These are phyloP conservation scores for Cinclus mexicanus DNA, from an alignment of 2,113 vertebrate species.

Conservation along the genomic window DNA sequence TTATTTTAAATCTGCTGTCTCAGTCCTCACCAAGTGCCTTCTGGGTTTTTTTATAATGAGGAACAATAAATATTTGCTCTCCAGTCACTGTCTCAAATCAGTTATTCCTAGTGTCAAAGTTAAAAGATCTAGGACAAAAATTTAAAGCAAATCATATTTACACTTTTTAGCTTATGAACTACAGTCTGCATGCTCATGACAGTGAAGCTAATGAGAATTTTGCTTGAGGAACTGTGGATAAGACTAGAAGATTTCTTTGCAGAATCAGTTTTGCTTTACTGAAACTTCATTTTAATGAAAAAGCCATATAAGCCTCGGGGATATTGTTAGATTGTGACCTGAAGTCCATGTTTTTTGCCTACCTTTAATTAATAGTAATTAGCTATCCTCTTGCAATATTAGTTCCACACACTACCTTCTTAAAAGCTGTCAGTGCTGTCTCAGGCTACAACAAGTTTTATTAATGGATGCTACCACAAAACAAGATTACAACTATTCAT, in stretches of 20 bases:
- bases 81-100: not conserved
- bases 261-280: slow-evolving; percentile 11
- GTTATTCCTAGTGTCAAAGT: not conserved
- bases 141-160: not conserved
- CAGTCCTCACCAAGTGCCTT: not conserved
- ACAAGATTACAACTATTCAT: not conserved
- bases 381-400: not conserved
- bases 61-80: not conserved
- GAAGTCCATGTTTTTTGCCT: not conserved
- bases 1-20: not conserved
- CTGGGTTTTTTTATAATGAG: not conserved
- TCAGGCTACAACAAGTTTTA: not conserved
- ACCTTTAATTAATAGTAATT: slow-evolving; percentile 8
- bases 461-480: not conserved
- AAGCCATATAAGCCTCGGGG: not conserved
- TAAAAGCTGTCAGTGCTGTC: not conserved
- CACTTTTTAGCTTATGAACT: not conserved
- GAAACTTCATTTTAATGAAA: slow-evolving; percentile 11
- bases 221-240: not conserved
- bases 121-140: not conserved
- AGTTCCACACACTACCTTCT: not conserved
- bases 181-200: not conserved
- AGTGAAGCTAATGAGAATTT: slow-evolving; percentile 29
- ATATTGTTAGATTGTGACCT: not conserved
- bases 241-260: not conserved